Evolutionary conservation across 2,888 invertebrate species (phyloP), one percentile per base, ranked within the genome.

Genomic region (Buathra laborator): DNA sequence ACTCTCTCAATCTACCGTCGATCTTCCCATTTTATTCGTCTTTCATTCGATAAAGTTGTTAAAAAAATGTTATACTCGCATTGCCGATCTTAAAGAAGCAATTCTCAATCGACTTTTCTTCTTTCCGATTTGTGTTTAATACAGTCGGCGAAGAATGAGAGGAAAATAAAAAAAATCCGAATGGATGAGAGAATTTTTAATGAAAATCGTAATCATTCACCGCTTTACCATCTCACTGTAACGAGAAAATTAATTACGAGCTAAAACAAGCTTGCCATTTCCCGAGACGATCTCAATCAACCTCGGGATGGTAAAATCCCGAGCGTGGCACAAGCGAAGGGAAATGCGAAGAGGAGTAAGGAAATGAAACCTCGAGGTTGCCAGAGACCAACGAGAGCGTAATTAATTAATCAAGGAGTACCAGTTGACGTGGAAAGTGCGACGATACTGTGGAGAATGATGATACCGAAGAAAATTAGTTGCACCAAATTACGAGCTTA

Each of bases 401-500:
- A 72, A 77, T 77, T 59, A 82, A 77, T 82, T 82, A 64, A 72
- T 77, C 56, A 82, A 56, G 56, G 44, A 6, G 66, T 12, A 37
- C 29, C 24, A 59, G 43, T 59, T 72, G 29, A 59, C 48, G 72
- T 29, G 16, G 64, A 64, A 19, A 43, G 62, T 48, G 14, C n/a
- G 37, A 46, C 64, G 19, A 56, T 32, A 7, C 10, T 24, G 4
- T 29, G 12, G 66, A 53, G 9, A 66, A 67, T 56, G 59, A 10
- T 59, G 29, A 29, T 59, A 59, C 59, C 53, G 2, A 19, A 16
- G 59, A 59, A 59, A 59, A 59, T 59, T 53, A 3, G 29, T 78
- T 53, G 6, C 14, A 16, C 68, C 12, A 43, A 46, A 71, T 70
- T 37, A 46, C 62, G 48, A 37, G 37, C 37, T 37, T 53, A 10